Percentiles rank a stretch among this genome's conserved stretches.
These are phyloP conservation scores for Cavia porcellus DNA, from an alignment of 2,113 vertebrate genomes.

Conservation along the genomic window DNA sequence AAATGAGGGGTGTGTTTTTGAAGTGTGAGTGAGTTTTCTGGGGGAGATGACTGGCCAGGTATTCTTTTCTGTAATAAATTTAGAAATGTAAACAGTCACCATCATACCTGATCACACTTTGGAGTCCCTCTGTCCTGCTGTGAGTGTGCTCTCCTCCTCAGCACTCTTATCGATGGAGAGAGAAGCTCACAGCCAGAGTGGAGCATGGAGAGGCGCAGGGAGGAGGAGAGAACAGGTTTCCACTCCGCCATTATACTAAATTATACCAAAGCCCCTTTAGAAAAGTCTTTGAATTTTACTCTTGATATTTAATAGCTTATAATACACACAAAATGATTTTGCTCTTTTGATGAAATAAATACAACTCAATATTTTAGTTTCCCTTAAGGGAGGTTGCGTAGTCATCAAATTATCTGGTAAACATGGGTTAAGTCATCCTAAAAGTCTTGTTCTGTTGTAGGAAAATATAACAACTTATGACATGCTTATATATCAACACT, in stretches of 20 bases:
- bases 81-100: background rate
- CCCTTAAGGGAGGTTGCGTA: background rate
- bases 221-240: background rate
- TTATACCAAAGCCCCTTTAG: background rate
- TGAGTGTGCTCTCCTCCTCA: background rate
- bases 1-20: background rate
- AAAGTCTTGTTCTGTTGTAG: background rate
- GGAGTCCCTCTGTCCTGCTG: background rate
- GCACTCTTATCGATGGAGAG: background rate
- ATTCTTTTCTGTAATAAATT: background rate
- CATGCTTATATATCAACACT: background rate
- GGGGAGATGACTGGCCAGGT: background rate
- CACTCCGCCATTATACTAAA: background rate
- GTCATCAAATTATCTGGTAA: constrained; percentile 8
- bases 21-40: background rate
- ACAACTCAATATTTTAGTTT: constrained; percentile 47
- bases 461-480: background rate
- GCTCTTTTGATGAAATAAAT: constrained; percentile 33
- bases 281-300: constrained; percentile 23
- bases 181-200: background rate
- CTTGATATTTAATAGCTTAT: constrained; percentile 41
- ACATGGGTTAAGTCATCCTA: background rate
- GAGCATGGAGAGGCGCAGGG: background rate
- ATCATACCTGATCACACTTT: background rate
- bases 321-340: background rate